phyloP scores from a whole-genome alignment of 2,888 invertebrate species.

The Cheilosia urbana region DNA sequence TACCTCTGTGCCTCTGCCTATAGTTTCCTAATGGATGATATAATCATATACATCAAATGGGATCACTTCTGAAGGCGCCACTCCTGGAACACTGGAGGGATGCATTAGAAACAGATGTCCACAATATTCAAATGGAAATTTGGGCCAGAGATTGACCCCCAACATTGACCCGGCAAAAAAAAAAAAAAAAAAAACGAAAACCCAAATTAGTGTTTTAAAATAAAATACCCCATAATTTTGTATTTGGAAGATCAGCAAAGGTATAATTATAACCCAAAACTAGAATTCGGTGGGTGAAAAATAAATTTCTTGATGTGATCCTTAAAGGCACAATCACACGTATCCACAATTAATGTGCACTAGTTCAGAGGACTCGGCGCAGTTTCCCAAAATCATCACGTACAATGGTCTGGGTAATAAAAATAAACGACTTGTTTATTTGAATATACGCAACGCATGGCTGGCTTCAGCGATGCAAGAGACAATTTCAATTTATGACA shows the following conservation, averaged over 20 bases:
- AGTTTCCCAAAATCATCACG: conserved; percentile 68
- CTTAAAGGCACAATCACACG: conserved; percentile 69
- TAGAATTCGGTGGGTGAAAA: conserved; percentile 16
- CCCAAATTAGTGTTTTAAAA: conserved; percentile 59
- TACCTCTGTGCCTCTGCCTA: conserved; percentile 2
- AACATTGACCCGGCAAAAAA: conserved; percentile 66
- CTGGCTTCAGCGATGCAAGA: conserved; percentile 20
- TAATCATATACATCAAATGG: conserved; percentile 51
- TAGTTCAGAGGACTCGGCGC: conserved; percentile 68
- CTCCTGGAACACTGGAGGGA: conserved; percentile 27
- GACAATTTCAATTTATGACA: conserved; percentile 53
- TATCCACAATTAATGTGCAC: conserved; percentile 71
- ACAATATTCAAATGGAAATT: conserved; percentile 45
- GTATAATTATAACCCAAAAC: conserved; percentile 7
- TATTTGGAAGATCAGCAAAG: not conserved
- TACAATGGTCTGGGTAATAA: conserved; percentile 65
- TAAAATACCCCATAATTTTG: conserved; percentile 35
- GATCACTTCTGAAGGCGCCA: conserved; percentile 38
- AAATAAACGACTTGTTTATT: conserved; percentile 75
- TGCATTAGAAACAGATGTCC: conserved; percentile 72
- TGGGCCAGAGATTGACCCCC: conserved; percentile 65
- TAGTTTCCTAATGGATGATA: conserved; percentile 45
- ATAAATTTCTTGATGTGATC: conserved; percentile 66
- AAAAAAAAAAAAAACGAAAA: conserved; percentile 5
- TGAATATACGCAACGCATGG: conserved; percentile 38